phyloP scores from a whole-genome alignment of 2,113 vertebrate species.

The Ptilonorhynchus violaceus region DNA sequence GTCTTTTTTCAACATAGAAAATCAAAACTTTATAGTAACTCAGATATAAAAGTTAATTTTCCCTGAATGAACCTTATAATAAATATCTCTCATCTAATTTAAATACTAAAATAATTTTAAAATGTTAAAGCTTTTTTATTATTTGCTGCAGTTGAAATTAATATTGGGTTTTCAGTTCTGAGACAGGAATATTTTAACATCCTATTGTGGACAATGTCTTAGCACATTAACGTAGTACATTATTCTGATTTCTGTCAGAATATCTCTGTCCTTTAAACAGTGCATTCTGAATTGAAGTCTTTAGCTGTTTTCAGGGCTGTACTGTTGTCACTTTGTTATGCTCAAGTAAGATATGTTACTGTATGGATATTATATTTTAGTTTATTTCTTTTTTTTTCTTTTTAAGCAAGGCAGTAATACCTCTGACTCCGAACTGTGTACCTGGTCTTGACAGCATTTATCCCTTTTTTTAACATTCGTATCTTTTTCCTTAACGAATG shows the following conservation, averaged over 20 bases:
- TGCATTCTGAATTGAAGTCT: background rate
- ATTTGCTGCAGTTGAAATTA: background rate
- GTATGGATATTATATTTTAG: background rate
- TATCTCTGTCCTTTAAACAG: background rate
- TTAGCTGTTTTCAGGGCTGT: background rate
- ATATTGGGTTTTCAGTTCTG: background rate
- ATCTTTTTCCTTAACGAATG: background rate
- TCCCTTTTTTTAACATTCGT: background rate
- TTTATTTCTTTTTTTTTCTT: background rate
- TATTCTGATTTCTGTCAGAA: background rate
- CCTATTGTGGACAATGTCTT: background rate
- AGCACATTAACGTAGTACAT: background rate
- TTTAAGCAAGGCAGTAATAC: background rate
- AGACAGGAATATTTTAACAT: background rate
- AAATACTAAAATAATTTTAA: background rate
- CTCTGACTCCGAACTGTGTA: background rate
- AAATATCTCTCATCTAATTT: background rate
- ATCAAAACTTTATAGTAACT: background rate
- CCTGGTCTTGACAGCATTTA: background rate
- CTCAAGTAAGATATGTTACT: background rate
- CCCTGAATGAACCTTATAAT: background rate
- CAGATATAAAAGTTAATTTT: background rate
- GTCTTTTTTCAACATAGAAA: background rate
- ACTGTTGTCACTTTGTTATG: background rate
- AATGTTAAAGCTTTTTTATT: background rate